Base-by-base conservation (phyloP, 2,797 vertebrate genomes). In the Pampus argenteus region DNA sequence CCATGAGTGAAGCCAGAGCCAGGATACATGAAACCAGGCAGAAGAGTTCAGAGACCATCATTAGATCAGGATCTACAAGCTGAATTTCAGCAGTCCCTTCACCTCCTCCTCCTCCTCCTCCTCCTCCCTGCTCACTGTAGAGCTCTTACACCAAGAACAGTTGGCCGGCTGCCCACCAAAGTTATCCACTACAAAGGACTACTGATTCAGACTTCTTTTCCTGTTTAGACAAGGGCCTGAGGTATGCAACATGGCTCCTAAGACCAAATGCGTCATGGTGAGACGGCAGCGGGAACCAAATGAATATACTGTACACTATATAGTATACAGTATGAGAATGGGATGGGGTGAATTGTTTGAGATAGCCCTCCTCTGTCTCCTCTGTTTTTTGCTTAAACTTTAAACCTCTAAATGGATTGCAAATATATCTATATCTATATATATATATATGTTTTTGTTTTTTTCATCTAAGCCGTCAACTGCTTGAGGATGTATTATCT, bases 191-290 rank as follows among this genome's bases (percentile, higher is more conserved):
- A 92, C 89, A 89, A 91, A 91, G 91, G 83, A 80, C 82, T 81
- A 88, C 82, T 89, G 86, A 91, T 90, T 91, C 85, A 88, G 81
- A 82, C 79, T 76, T 84, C 89, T 86, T 79, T 92, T 93, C 91
- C 92, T 93, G 91, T 93, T 93, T 93, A 92, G 88, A 93, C 89
- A 92, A 89, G 83, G 79, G 79, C 76, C 82, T 83, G 76, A 88
- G 88, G 84, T 87, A 90, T 92, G 88, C 86, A 72, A 60, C 67
- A 64, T 62, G 74, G 85, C 65, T 89, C 87, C 71, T 78, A 63
- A 69, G 68, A 82, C 81, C 54, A 62, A 82, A 68, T 69, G 79
- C 63, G 50, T 83, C 67, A 78, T 74, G 73, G 58, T 59, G 74
- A 78, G 89, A 76, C 82, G 51, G 76, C 66, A 76, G 78, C 25